phyloP scores from a whole-genome alignment of 2,113 vertebrate genomes.

The Xiphophorus maculatus region DNA sequence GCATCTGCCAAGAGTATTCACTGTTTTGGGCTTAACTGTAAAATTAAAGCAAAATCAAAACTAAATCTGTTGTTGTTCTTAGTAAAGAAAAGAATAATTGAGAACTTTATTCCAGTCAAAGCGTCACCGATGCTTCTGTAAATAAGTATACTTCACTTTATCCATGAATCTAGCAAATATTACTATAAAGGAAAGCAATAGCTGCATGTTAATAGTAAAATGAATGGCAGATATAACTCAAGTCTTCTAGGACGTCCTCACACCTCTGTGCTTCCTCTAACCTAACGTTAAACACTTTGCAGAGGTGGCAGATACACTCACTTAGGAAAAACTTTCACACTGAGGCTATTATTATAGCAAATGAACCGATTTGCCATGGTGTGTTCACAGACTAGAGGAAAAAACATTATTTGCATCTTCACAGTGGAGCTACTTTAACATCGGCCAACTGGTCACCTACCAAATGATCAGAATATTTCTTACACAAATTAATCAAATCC shows the following conservation, averaged over 20 bases:
- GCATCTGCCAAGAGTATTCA: no score
- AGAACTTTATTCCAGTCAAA: no score
- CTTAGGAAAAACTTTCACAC: no score
- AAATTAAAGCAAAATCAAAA: no score
- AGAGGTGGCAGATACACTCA: not conserved
- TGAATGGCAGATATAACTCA: not conserved
- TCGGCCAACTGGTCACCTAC: not conserved
- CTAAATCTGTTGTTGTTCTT: no score
- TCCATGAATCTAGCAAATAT: not conserved
- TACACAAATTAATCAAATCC: not conserved
- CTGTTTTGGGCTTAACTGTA: no score
- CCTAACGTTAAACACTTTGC: not conserved
- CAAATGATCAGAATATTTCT: not conserved
- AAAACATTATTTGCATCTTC: not conserved
- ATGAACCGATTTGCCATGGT: no score
- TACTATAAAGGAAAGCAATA: not conserved
- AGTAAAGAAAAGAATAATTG: no score
- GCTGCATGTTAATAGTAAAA: not conserved
- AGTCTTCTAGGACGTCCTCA: not conserved
- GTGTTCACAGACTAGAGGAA: not conserved
- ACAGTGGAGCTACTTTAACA: not conserved
- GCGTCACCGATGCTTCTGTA: no score
- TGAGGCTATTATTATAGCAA: no score
- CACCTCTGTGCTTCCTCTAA: not conserved
- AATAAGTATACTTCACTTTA: no score